Base-by-base conservation (phyloP, 2,113 vertebrate species). In the Romanogobio albipinnatus region DNA sequence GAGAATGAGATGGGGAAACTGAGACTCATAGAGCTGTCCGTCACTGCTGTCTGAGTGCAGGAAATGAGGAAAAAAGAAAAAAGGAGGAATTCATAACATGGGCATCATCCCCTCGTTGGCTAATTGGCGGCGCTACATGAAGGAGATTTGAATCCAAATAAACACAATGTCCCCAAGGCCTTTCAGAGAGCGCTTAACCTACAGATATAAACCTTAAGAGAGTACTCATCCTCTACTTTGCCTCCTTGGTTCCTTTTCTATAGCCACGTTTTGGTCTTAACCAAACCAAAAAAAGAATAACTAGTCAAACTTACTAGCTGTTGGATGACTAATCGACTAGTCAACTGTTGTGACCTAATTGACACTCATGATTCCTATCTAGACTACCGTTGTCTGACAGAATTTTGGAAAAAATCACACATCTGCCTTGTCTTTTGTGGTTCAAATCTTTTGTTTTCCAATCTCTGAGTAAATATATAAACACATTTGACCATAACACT, bases 81-180 rank as follows among this genome's bases (percentile, higher is more conserved):
- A 91, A 74, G 81, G 86, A 84, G 89, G 76, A 83, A 88, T 90
- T 91, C 89, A 93, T 79, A 93, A 92, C 89, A 92, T 84, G 64
- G 76, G 70, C 87, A 85, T 91, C 92, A 91, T 86, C 83, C 39
- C 61, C 83, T 84, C 19, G 58, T 82, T 59, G 89, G 81, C 90
- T 93, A 91, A 92, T 90, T 90, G 91, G 87, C 85, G 71, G 56
- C 82, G 86, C 90, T 89, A 87, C 88, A 92, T 89, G 89, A 90
- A 89, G 90, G 91, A 88, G 90, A 89, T 83, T 86, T 39, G 84
- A 90, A 87, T 90, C 87, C 87, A 93, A 91, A 92, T 88, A 92
- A 89, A 92, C 77, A 56, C 6, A 56, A 47, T 29, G 77, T 82
- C 87, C 90, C 39, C 87, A 51, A 87, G 88, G 83, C 82, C 33